Evolutionary conservation across 2,113 vertebrate species (phyloP).

Genomic region (Myiozetetes cayanensis): DNA sequence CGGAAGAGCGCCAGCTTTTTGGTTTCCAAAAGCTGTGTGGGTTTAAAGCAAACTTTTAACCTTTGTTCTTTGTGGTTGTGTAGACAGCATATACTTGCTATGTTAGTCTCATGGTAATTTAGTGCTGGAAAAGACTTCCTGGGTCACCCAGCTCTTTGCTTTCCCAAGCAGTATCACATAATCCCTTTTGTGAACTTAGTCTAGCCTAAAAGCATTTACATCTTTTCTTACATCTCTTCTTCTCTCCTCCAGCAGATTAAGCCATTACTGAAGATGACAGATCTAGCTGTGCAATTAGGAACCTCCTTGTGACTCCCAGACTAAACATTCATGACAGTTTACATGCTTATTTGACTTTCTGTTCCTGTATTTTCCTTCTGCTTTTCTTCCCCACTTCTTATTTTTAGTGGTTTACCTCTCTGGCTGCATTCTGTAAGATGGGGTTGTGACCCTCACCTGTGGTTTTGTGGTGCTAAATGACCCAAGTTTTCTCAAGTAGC

Average conservation of each 20-base stretch:
- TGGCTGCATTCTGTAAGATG: neutral
- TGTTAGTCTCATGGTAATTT: constrained; percentile 18
- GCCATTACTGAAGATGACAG: neutral
- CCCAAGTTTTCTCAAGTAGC: neutral
- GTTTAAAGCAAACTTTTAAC: constrained; percentile 31
- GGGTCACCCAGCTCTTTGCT: constrained; percentile 10
- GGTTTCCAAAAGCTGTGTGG: constrained; percentile 15
- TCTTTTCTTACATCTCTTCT: neutral
- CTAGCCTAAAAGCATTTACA: neutral
- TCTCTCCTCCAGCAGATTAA: neutral
- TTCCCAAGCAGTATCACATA: constrained; percentile 1
- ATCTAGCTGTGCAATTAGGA: neutral
- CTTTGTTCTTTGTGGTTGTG: constrained; percentile 35
- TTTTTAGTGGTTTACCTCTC: neutral
- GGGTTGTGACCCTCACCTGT: neutral
- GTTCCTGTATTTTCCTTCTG: neutral
- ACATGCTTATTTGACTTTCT: neutral
- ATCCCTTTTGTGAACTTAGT: neutral
- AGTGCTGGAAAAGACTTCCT: constrained; percentile 12
- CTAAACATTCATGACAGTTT: neutral
- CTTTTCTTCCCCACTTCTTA: neutral
- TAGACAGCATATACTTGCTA: neutral
- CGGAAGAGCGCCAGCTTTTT: neutral
- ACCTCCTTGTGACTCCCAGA: neutral
- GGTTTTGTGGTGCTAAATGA: neutral